phyloP scores from a whole-genome alignment of 2,113 vertebrate species.

The Pelmatolapia mariae region DNA sequence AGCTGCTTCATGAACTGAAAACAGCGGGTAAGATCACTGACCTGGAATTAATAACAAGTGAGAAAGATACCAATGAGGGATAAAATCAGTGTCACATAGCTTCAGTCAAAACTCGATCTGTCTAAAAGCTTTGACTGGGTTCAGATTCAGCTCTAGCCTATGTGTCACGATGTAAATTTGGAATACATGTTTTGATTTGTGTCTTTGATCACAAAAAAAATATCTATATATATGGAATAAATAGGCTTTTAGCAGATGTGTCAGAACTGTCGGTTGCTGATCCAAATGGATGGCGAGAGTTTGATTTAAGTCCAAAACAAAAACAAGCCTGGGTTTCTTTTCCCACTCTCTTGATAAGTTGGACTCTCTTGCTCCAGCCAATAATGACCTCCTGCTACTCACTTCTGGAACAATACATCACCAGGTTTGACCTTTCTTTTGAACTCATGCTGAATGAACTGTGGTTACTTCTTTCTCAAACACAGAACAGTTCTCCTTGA shows the following conservation, averaged over 20 bases:
- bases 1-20: constrained; percentile 25
- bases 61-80: constrained; percentile 59
- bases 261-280: background rate
- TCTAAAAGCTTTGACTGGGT: constrained; percentile 13
- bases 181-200: constrained; percentile 1
- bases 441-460: constrained; percentile 56
- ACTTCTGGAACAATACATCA: constrained; percentile 43
- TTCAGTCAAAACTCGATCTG: constrained; percentile 47
- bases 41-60: constrained; percentile 67
- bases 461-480: constrained; percentile 35
- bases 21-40: constrained; percentile 56
- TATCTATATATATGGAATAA: background rate
- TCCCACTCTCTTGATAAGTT: constrained; percentile 7
- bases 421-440: constrained; percentile 56
- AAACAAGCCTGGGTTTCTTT: background rate
- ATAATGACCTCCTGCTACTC: constrained; percentile 42
- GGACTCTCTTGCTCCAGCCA: constrained; percentile 20
- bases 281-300: background rate
- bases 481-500: constrained; percentile 20
- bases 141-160: constrained; percentile 20
- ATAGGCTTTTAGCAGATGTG: background rate
- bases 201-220: background rate
- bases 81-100: constrained; percentile 56
- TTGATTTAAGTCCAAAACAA: constrained; percentile 19
- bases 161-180: constrained; percentile 15